Evolutionary conservation across 2,888 invertebrate species (phyloP).

Genomic region (Drosophila mulleri): DNA sequence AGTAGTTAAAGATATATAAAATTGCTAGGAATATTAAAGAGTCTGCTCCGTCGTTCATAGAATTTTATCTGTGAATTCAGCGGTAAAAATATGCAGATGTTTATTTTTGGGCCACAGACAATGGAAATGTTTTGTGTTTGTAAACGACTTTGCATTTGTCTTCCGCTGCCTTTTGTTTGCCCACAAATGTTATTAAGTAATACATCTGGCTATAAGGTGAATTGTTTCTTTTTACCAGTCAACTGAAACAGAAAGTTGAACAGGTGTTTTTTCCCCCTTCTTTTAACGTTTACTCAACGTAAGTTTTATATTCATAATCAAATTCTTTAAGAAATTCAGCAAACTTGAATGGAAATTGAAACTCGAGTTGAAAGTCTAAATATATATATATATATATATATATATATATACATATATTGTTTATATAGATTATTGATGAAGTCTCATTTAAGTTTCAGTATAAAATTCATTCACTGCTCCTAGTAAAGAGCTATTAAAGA

Average conservation of each 20-base stretch:
- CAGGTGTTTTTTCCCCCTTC: constrained; percentile 38
- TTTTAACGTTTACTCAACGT: background rate
- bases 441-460: background rate
- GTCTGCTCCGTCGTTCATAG: background rate
- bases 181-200: constrained; percentile 42
- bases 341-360: background rate
- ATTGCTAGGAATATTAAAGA: background rate
- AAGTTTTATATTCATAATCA: background rate
- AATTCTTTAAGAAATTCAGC: background rate
- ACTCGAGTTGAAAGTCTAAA: background rate
- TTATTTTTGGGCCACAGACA: constrained; percentile 42
- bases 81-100: constrained; percentile 33
- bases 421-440: background rate
- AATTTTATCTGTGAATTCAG: constrained; percentile 1
- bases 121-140: constrained; percentile 42
- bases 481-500: too few relatives aligned
- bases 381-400: background rate
- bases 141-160: constrained; percentile 33
- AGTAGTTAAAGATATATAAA: background rate
- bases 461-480: too few relatives aligned
- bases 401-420: background rate
- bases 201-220: constrained; percentile 19
- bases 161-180: constrained; percentile 25
- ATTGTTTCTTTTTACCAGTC: constrained; percentile 3
- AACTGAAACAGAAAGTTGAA: constrained; percentile 30